phyloP scores from a whole-genome alignment of 2,797 vertebrate genomes.

The Rhynchotus rufescens region DNA sequence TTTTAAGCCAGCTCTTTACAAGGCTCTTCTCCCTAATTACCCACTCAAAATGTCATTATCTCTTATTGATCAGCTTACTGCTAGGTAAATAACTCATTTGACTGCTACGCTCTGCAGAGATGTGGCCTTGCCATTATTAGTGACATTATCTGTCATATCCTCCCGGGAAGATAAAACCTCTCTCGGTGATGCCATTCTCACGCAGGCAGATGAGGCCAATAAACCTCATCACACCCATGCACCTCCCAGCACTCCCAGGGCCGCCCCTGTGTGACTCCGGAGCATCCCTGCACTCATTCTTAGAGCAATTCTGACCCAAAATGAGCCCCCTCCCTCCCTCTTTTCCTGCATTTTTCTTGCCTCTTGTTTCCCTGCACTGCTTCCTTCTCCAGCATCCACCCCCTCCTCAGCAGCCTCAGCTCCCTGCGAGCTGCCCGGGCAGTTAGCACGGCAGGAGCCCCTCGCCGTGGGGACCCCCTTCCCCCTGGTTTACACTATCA shows the following conservation, averaged over 20 bases:
- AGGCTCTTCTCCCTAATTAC: neutral
- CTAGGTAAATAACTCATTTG: neutral
- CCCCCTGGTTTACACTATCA: neutral
- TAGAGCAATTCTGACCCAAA: neutral
- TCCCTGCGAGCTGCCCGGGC: no score
- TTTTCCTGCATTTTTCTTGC: no score
- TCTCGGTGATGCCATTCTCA: neutral
- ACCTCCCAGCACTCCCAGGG: neutral
- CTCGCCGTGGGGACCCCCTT: neutral
- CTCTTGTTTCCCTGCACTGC: neutral
- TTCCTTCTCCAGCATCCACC: neutral
- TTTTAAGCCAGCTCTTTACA: neutral
- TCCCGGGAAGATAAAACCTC: neutral
- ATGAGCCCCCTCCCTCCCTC: no score
- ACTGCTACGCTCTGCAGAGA: neutral
- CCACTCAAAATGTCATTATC: neutral
- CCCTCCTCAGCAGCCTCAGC: neutral
- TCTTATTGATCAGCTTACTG: neutral
- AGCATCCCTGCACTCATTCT: neutral
- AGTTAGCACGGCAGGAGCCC: neutral
- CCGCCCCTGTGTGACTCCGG: neutral
- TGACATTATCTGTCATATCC: neutral
- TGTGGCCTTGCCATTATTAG: neutral
- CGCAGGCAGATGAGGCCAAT: fast-evolving
- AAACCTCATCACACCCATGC: fast-evolving